Percentiles rank a stretch among this genome's conserved stretches.
Evolutionary conservation across 2,797 vertebrate species (phyloP).

Genomic region (Brachymystax lenok): DNA sequence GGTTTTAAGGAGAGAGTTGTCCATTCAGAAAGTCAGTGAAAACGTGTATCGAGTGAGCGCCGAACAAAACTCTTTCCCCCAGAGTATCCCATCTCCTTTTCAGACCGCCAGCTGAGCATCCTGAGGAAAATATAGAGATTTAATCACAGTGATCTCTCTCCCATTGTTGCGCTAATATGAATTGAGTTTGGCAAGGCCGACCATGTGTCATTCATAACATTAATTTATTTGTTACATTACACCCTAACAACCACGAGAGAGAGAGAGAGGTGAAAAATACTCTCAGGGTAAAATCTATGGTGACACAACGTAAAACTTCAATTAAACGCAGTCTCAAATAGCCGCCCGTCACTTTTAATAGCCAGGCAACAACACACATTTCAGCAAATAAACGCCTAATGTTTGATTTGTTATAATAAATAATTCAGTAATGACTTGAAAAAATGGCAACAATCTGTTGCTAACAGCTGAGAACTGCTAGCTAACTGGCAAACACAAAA

Average conservation of each 20-base stretch:
- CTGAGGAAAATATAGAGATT: conserved; percentile 38
- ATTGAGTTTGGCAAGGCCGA: conserved; percentile 60
- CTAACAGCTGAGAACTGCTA: no score
- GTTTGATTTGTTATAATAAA: no score
- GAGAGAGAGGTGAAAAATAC: conserved; percentile 14
- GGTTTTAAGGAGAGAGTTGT: conserved; percentile 12
- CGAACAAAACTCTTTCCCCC: conserved; percentile 31
- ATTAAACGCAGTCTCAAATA: no score
- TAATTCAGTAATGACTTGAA: no score
- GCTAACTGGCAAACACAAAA: no score
- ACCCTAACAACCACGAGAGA: conserved; percentile 18
- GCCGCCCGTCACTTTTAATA: no score
- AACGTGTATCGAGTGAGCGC: conserved; percentile 39
- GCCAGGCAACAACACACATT: no score
- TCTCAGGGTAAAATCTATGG: conserved; percentile 67
- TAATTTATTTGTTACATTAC: conserved; percentile 53
- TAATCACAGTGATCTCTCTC: conserved; percentile 3
- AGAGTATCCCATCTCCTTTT: not conserved
- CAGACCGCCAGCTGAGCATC: conserved; percentile 23
- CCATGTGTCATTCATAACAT: conserved; percentile 55
- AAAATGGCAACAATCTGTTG: no score
- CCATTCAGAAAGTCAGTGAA: conserved; percentile 30
- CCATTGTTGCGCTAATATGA: conserved; percentile 47
- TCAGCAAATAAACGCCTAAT: no score
- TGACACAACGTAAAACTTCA: conserved; percentile 47